Evolutionary conservation across 2,888 invertebrate species (phyloP), one percentile per base, ranked within the genome.

Genomic region (Malthinus flaveolus): DNA sequence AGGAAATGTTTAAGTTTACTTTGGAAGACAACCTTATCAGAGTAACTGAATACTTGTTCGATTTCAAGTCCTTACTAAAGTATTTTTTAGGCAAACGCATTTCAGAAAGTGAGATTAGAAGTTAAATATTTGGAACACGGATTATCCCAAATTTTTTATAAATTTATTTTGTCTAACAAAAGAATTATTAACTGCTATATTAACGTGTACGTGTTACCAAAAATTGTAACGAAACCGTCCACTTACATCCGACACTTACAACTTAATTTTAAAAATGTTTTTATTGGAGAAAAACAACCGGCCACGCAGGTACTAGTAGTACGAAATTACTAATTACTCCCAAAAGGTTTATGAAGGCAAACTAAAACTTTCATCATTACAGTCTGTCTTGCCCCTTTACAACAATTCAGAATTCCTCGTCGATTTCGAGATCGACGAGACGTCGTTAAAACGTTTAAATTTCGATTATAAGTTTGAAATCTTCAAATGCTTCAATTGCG

Each of bases 361-460:
- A 35, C 5, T 13, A 9, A 35, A 12, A 2, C 5, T 12, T 0
- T 2, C 2, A 9, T 23, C 33, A 4, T 35, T 49, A 32, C 36
- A 23, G 10, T 66, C 80, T 75, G 67, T 71, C 11, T 75, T 73
- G 62, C 80, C 80, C 78, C 59, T 81, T 11, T 75, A 77, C 58
- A 81, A 81, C 57, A 75, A 76, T 56, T 74, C 76, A 1, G 61
- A 59, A 32, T 57, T 67, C 2, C 48, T 64, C 12, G 67, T 76
- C 8, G 51, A 66, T 1, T 79, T 74, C 51, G 60, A 66, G 1
- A 37, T 80, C 33, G 68, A 77, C 51, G 65, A 49, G 5, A 51
- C 44, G 34, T 63, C 69, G 7, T 47, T 79, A 7, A 32, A 62
- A 8, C 52, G 63, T 56, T 34, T 75, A n/a, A 77, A 78, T 59